Base-by-base conservation (phyloP, 2,888 invertebrate genomes). In the Heteromyza rotundicornis region DNA sequence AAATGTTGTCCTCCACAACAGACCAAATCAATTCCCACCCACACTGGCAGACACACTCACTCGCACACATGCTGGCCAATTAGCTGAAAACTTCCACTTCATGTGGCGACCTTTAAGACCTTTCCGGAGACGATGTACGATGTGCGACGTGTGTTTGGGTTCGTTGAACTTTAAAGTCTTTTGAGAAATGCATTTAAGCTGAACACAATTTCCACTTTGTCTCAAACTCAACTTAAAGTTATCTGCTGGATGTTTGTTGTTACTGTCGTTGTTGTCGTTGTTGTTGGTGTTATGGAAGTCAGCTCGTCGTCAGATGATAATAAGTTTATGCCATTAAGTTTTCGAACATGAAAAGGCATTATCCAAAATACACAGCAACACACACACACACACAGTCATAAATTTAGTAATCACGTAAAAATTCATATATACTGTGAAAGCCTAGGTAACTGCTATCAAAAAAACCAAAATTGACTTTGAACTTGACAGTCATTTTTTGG, bases 401-500 rank as follows among this genome's bases (percentile, higher is more conserved):
- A 3, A 40, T n/a, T 14, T 14, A 3, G 40, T 40, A 40, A 40
- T 40, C 40, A 40, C n/a, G n/a, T 40, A 14, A n/a, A 14, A 14
- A 14, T 40, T 40, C n/a, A n/a, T n/a, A n/a, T n/a, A n/a, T n/a
- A n/a, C n/a, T n/a, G n/a, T n/a, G n/a, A 40, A 3, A n/a, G 3
- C 40, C 7, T 14, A 14, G 40, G 40, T 3, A 40, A 14, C 7
- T 40, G 40, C 40, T 40, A 40, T 40, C 40, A 40, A 40, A n/a
- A n/a, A n/a, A 40, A 40, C 8, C 16, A 53, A 27, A 16, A 36
- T 22, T 60, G 60, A 51, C 56, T 56, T 60, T 60, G 60, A 60
- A 60, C 60, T 60, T 60, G 60, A 54, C 54, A 32, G 40, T n/a
- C 36, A 27, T 44, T 40, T 24, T n/a, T n/a, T n/a, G n/a, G n/a